These are phyloP conservation scores for Ceraclea dissimilis DNA, from an alignment of 2,888 invertebrate species.

Conservation along the genomic window DNA sequence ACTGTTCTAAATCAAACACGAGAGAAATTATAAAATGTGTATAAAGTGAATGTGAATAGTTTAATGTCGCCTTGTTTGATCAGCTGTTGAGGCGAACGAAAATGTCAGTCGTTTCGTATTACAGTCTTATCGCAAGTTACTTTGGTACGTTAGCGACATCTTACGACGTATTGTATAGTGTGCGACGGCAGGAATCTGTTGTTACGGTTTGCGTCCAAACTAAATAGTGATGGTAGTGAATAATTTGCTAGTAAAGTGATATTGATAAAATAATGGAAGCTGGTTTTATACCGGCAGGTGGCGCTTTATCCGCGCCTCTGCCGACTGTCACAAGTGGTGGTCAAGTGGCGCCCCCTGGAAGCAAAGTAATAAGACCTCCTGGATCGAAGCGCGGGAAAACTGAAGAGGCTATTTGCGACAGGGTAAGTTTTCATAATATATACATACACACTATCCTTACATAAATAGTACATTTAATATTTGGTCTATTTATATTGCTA, in stretches of 20 bases:
- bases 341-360: constrained; percentile 37
- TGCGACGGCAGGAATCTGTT: not conserved
- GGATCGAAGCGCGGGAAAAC: constrained; percentile 71
- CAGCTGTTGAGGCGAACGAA: not conserved
- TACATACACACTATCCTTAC: no score
- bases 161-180: not conserved
- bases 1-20: no score
- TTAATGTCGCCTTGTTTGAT: not conserved
- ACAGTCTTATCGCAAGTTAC: not conserved
- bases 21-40: not conserved
- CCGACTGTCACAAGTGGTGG: constrained; percentile 29
- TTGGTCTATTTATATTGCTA: no score
- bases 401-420: constrained; percentile 66
- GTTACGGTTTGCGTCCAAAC: not conserved
- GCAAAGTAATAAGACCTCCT: constrained; percentile 67
- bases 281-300: constrained; percentile 42
- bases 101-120: not conserved
- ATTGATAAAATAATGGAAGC: constrained; percentile 37
- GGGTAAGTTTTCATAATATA: constrained; percentile 60
- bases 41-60: not conserved
- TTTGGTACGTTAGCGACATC: not conserved
- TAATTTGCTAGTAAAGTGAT: not conserved
- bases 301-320: constrained; percentile 26
- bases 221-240: not conserved
- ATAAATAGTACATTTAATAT: no score